Percentiles rank a stretch among this genome's conserved stretches.
phyloP scores from a whole-genome alignment of 2,888 invertebrate genomes.

The Lepidochrysops patricia region DNA sequence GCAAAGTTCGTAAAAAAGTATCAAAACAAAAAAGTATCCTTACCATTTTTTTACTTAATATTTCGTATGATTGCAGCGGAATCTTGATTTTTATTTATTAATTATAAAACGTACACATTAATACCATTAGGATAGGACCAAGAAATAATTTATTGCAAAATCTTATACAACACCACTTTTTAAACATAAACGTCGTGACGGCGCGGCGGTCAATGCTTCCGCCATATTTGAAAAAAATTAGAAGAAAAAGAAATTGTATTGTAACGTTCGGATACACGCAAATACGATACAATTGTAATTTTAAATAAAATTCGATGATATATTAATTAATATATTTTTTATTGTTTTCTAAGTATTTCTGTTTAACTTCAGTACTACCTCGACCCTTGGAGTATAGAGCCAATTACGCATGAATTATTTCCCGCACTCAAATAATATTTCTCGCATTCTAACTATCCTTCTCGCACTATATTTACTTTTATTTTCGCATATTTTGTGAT shows the following conservation, averaged over 20 bases:
- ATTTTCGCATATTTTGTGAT: too few species aligned
- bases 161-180: slow-evolving; percentile 39
- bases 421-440: too few species aligned
- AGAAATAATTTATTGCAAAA: slow-evolving; percentile 38
- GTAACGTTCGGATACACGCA: slow-evolving; percentile 26
- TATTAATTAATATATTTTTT: too few species aligned
- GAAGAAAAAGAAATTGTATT: slow-evolving; percentile 47
- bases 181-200: slow-evolving; percentile 62
- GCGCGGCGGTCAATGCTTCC: slow-evolving; percentile 71
- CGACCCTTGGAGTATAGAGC: too few species aligned
- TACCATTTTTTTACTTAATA: slow-evolving; percentile 65
- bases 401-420: too few species aligned
- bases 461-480: too few species aligned
- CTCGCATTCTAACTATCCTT: too few species aligned
- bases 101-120: slow-evolving; percentile 26
- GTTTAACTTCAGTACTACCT: too few species aligned
- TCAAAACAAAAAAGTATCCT: slow-evolving; percentile 76
- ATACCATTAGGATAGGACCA: slow-evolving; percentile 42
- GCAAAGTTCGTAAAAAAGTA: slow-evolving; percentile 71
- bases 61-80: slow-evolving; percentile 28
- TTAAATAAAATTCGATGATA: too few species aligned
- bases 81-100: slow-evolving; percentile 22
- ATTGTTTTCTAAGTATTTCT: too few species aligned
- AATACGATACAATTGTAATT: background rate
- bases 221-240: slow-evolving; percentile 65